phyloP scores from a whole-genome alignment of 2,113 vertebrate species.

The Herpetotheres cachinnans region DNA sequence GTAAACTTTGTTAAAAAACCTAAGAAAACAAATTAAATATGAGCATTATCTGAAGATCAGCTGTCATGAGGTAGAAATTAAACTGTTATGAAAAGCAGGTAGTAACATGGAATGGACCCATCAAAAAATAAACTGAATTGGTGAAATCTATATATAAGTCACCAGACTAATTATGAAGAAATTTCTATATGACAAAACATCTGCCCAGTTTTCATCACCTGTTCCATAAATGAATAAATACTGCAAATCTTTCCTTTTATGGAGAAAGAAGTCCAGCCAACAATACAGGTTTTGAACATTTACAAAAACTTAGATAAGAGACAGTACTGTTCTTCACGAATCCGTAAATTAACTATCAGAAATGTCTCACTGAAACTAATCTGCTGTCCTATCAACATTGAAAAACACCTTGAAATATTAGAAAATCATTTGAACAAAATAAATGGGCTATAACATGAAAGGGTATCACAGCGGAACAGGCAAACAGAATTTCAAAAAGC shows the following conservation, averaged over 20 bases:
- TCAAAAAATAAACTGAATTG: not conserved
- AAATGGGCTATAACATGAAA: not conserved
- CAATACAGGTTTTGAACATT: not conserved
- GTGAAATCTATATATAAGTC: not conserved
- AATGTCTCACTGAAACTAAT: not conserved
- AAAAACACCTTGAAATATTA: not conserved
- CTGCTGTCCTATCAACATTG: not conserved
- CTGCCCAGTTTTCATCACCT: not conserved
- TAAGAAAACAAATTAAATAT: not conserved
- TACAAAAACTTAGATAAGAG: not conserved
- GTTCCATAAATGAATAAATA: not conserved
- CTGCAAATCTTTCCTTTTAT: not conserved
- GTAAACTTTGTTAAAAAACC: not conserved
- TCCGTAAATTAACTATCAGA: not conserved
- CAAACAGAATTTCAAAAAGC: not conserved
- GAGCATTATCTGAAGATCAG: not conserved
- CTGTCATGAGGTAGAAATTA: not conserved
- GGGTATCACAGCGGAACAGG: not conserved
- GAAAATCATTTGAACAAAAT: not conserved
- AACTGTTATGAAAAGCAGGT: not conserved
- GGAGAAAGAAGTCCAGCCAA: not conserved
- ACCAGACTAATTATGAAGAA: not conserved
- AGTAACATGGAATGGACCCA: not conserved
- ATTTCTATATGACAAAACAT: not conserved
- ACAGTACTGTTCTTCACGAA: not conserved